A percentile compares a stretch with the other conserved stretches of the same genome.
phyloP scores from a whole-genome alignment of 2,888 invertebrate species.

The Phoronis australis region DNA sequence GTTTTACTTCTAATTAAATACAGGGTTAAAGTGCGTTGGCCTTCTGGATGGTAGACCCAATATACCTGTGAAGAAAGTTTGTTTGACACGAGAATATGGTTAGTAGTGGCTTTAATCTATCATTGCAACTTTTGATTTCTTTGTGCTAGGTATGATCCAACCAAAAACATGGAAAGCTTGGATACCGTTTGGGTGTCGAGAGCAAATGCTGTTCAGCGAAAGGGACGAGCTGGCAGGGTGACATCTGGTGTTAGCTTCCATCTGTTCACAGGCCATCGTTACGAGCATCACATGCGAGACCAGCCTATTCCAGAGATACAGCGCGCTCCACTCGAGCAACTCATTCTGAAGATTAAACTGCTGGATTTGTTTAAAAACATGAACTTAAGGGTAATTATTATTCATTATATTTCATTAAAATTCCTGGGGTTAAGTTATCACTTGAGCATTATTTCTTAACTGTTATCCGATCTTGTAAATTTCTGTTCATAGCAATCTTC shows the following conservation, averaged over 20 bases:
- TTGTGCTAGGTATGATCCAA: conserved; percentile 41
- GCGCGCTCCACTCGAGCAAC: conserved; percentile 72
- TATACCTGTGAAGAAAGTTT: no score
- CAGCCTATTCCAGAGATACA: conserved; percentile 73
- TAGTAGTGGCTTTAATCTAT: no score
- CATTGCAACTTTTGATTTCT: no score
- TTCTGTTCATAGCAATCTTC: no score
- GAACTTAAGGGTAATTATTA: conserved; percentile 32
- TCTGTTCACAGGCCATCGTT: conserved; percentile 67
- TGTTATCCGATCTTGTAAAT: no score
- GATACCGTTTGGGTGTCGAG: conserved; percentile 72
- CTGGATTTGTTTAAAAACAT: conserved; percentile 31
- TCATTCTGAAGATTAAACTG: conserved; percentile 73
- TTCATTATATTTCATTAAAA: no score
- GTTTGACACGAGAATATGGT: no score
- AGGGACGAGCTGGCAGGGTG: conserved; percentile 82
- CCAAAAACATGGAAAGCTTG: conserved; percentile 68
- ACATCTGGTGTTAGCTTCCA: conserved; percentile 82
- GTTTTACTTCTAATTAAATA: no score
- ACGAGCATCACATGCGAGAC: conserved; percentile 61
- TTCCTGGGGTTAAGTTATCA: no score
- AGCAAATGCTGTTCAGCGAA: conserved; percentile 80
- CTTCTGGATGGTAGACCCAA: no score
- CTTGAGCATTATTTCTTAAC: no score
- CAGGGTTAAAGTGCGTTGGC: no score